A percentile compares a stretch with the other conserved stretches of the same genome.
These are phyloP conservation scores for Coilia nasus DNA, from an alignment of 2,797 vertebrate genomes.

Conservation along the genomic window DNA sequence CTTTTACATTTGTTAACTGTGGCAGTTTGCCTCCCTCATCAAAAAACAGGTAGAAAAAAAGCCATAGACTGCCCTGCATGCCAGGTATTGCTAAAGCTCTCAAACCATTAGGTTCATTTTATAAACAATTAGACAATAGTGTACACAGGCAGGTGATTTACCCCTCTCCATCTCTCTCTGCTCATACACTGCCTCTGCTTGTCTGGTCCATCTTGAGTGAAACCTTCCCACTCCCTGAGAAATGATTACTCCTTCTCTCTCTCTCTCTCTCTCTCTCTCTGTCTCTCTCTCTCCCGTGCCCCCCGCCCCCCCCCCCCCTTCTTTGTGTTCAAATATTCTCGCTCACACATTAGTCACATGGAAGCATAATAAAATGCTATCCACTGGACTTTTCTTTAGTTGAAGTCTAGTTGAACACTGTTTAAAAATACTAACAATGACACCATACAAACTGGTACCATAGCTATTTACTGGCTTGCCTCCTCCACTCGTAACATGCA, in stretches of 20 bases:
- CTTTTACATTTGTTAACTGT: slow-evolving; percentile 93
- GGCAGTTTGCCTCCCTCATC: slow-evolving; percentile 89
- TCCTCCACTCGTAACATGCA: slow-evolving; percentile 63
- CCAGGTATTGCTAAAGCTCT: slow-evolving; percentile 85
- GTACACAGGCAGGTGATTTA: slow-evolving; percentile 82
- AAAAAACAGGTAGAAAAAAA: slow-evolving; percentile 64
- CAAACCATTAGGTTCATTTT: slow-evolving; percentile 90
- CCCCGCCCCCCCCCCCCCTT: slow-evolving; percentile 45
- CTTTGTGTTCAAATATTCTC: slow-evolving; percentile 67
- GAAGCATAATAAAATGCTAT: slow-evolving; percentile 73
- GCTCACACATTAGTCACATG: slow-evolving; percentile 69
- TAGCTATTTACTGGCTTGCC: slow-evolving; percentile 65
- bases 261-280: slow-evolving; percentile 41
- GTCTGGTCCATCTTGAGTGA: background rate
- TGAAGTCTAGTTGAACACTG: slow-evolving; percentile 55
- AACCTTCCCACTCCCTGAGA: slow-evolving; percentile 44
- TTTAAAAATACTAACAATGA: slow-evolving; percentile 56
- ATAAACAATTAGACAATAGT: slow-evolving; percentile 90
- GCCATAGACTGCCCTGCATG: slow-evolving; percentile 71
- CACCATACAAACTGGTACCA: slow-evolving; percentile 38
- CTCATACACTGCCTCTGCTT: background rate
- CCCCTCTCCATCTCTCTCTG: slow-evolving; percentile 61
- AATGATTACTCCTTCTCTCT: slow-evolving; percentile 33
- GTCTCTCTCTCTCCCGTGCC: slow-evolving; percentile 19
- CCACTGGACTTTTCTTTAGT: slow-evolving; percentile 44